Base-by-base conservation (phyloP, 2,113 vertebrate genomes). In the Xenus cinereus region DNA sequence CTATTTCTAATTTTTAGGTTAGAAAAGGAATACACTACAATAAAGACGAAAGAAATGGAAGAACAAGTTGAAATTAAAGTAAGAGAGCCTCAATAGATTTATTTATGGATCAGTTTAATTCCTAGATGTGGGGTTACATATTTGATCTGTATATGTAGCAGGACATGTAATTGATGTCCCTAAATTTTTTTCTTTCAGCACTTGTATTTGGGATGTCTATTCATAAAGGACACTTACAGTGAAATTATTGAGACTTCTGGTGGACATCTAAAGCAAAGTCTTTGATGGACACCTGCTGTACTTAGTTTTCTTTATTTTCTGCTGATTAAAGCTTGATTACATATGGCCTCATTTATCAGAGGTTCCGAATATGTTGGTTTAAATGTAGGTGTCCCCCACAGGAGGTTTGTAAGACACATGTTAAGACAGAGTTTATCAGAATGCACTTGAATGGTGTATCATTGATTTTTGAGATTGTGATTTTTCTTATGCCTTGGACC, bases 1-100 rank as follows among this genome's bases (percentile, higher is more conserved):
- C n/a, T 76, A 23, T 97, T 91, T 89, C 86, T 64, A 56, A 83
- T 51, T 97, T 97, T 95, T 90, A 99, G 99, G 98, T 98, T 99
- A 95, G 99, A 99, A 97, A 99, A 99, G 93, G 99, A 99, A 95
- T 99, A 99, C 97, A 99, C 99, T 98, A 99, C 99, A 98, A 99
- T 99, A 98, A 99, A 99, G 98, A 99, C 99, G 74, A 99, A 99
- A 97, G 99, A 99, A 97, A 99, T 99, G 99, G 99, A 99, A 97
- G 99, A 99, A 81, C 99, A 99, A 98, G 99, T 99, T 96, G 99
- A 99, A 98, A 99, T 99, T 98, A 99, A 99, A 98, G 99, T 99
- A 97, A 97, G 98, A 90, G 43, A 67, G 5, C 17, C 33, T 90
- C 54, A 83, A 41, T 20, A 35, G 41, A 81, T 53, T 23, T 62